Evolutionary conservation across 2,888 invertebrate species (phyloP).

Genomic region (Latrodectus hesperus): DNA sequence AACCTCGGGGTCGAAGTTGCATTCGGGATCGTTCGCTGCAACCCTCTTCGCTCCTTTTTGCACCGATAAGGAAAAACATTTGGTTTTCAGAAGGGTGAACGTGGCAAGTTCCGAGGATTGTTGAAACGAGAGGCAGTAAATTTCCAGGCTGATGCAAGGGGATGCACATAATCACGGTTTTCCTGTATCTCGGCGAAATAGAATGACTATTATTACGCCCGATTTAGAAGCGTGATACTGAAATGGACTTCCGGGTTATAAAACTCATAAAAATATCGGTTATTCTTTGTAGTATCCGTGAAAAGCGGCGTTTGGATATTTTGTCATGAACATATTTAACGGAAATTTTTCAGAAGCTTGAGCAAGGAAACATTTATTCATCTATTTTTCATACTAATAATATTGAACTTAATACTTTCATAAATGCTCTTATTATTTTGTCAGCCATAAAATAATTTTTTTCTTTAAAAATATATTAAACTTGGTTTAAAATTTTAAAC

Average conservation of each 20-base stretch:
- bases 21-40: neutral
- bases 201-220: neutral
- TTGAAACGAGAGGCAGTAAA: neutral
- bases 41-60: neutral
- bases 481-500: no score
- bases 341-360: no score
- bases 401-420: no score
- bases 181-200: neutral
- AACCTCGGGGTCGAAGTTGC: constrained; percentile 7
- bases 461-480: no score
- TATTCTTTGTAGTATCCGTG: no score
- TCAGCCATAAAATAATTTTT: no score
- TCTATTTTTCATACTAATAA: no score
- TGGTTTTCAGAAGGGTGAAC: neutral
- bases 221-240: neutral
- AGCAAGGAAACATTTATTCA: no score
- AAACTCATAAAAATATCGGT: neutral
- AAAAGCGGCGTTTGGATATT: no score
- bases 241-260: constrained; percentile 1
- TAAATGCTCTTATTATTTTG: no score
- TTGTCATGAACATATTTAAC: no score
- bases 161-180: neutral
- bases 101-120: neutral
- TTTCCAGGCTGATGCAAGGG: neutral
- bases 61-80: neutral